Base-by-base conservation (phyloP, 1,140 invertebrate species). In the Platyura marginata region DNA sequence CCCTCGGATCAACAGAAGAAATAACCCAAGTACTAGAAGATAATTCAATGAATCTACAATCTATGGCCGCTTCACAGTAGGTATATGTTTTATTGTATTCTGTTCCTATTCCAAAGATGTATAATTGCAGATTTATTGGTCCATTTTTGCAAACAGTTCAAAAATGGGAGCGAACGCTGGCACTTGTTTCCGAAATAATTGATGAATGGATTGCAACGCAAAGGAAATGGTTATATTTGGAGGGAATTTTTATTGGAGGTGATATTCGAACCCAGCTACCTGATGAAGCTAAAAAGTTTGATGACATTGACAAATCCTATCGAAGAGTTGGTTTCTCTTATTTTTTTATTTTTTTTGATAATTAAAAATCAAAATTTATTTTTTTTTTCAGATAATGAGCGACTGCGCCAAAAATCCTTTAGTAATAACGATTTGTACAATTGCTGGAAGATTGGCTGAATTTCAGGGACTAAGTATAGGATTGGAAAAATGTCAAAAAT, bases 401-500 rank as follows among this genome's bases (percentile, higher is more conserved):
- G 81, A 90, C 41, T 81, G 81, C 3, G 70, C 73, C 23, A 84
- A 82, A 53, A 73, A 73, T 43, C 71, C 81, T 9, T 75, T 76
- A 46, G 84, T 91, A 21, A 72, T 85, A 41, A 70, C 77, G 43
- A 77, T 82, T 47, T 90, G 86, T 56, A 72, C 71, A 21, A 65
- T 76, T 3, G 51, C 66, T 23, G 84, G 82, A 45, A 70, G 86
- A 43, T 66, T 83, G 21, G 63, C 72, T 29, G 81, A 89, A 50
- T 77, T 94, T 37, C 66, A 79, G 52, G 65, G 64, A 25, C 64
- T 93, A n/a, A 74, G 74, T 40, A 46, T 64, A 21, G 80, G 79
- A 2, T 62, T 94, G 19, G 87, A 93, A 54, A 79, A 72, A 49
- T 93, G 88, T 63, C 86, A 91, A 63, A 92, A 92, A 57, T 87